Base-by-base conservation (phyloP, 2,113 vertebrate genomes). In the Sinocyclocheilus anophthalmus region DNA sequence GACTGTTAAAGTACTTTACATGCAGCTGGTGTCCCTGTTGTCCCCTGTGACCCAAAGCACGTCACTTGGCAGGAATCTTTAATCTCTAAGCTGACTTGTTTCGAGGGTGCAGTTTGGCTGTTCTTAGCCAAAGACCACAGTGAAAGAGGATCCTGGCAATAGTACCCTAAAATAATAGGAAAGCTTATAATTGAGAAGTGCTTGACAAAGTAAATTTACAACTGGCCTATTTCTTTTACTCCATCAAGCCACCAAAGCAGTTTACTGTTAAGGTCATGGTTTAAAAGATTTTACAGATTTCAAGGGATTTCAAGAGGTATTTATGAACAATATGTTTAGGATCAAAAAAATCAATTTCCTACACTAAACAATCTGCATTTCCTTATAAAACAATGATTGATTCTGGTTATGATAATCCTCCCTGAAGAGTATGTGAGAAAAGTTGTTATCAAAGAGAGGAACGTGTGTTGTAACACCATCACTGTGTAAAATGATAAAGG, bases 1-100 rank as follows among this genome's bases (percentile, higher is more conserved):
- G 42, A 63, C 67, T 75, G 48, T 65, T 85, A 16, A 86, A 81
- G 65, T 72, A 85, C 86, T 87, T 88, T 88, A 75, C 45, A 86
- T 77, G 73, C 84, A 84, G 88, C 85, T 84, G 82, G 42, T 80
- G 72, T 82, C 83, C 78, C 65, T 72, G 67, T 33, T 75, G 57
- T 79, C 73, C 80, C 76, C 72, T 75, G 83, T 79, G 87, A 85
- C 79, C 83, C 48, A 18, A 22, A 81, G 65, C 76, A 77, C 8
- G n/a, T 76, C 26, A 11, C 55, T 48, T 18, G 81, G 39, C 63
- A 81, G 61, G 57, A 13, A 37, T 87, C 61, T 76, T 55, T 79
- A 24, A 61, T 79, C 10, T 20, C 20, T 39, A 13, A 61, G 0
- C 30, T 70, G n/a, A 30, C 10, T 57, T 57, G 7, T 75, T 55